These are phyloP conservation scores for Forbesichthys papilliferus DNA, from an alignment of 2,113 vertebrate species.

Conservation along the genomic window DNA sequence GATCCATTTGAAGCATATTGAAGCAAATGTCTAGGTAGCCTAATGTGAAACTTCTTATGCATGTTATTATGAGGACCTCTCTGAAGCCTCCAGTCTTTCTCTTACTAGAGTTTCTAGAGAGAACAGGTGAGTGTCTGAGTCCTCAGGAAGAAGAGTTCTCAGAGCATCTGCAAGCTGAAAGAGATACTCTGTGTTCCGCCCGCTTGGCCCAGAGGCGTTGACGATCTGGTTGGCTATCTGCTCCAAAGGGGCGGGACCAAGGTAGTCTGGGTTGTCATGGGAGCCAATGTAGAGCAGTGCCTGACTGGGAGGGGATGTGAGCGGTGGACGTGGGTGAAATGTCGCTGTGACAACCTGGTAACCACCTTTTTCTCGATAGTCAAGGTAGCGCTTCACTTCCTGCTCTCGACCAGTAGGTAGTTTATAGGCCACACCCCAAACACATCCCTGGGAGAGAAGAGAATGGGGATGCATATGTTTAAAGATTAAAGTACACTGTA, in stretches of 20 bases:
- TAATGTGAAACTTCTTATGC: no score
- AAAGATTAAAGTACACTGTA: not conserved
- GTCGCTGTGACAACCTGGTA: slow-evolving; percentile 85
- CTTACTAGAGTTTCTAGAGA: slow-evolving; percentile 89
- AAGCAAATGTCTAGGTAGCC: not conserved
- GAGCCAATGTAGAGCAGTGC: slow-evolving; percentile 92
- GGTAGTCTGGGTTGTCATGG: slow-evolving; percentile 91
- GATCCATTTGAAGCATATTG: not conserved
- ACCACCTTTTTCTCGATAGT: slow-evolving; percentile 94
- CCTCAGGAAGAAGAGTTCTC: slow-evolving; percentile 87
- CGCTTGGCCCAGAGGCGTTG: slow-evolving; percentile 86
- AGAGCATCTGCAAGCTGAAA: slow-evolving; percentile 92
- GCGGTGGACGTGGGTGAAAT: slow-evolving; percentile 80
- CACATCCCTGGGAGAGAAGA: slow-evolving; percentile 80
- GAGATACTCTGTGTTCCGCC: slow-evolving; percentile 91
- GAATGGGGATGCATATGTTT: not conserved
- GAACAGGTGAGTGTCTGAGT: slow-evolving; percentile 90
- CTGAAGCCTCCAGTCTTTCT: slow-evolving; percentile 69
- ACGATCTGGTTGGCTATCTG: slow-evolving; percentile 93
- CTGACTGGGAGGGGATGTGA: slow-evolving; percentile 57
- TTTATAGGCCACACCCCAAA: slow-evolving; percentile 96
- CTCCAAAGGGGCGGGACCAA: slow-evolving; percentile 94
- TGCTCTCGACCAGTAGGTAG: slow-evolving; percentile 87
- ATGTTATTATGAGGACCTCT: not conserved
- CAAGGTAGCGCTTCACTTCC: slow-evolving; percentile 92